Evolutionary conservation across 2,797 vertebrate species (phyloP), one percentile per base, ranked within the genome.

Genomic region (Eutrigla gurnardus): DNA sequence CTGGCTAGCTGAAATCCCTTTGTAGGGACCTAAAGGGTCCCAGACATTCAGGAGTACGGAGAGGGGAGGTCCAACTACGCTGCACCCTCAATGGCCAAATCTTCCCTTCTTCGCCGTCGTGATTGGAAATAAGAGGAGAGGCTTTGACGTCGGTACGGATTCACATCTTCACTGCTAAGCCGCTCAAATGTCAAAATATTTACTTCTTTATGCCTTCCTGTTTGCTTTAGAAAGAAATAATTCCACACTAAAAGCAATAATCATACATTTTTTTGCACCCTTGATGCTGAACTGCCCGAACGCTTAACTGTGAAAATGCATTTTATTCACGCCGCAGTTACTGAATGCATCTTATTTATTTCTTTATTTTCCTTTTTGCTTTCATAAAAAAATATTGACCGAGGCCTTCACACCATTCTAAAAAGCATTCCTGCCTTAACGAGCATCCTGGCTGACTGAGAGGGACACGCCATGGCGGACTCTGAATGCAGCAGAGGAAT

Each of bases 401-500:
- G 18, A 43, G 10, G 11, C 18, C 17, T 65, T 72, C 33, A 15
- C 7, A 18, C 50, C 13, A 2, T 10, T 18, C n/a, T 55, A 0
- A 74, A 67, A 47, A 33, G 50, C 58, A 32, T 58, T 57, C 18
- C 42, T 8, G 18, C 12, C 10, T 47, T 46, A 55, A 73, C 13
- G 13, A 33, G 32, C n/a, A 25, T 12, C 62, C 17, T 52, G 54
- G 62, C 12, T 40, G 47, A 45, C 60, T 37, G 43, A 8, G 36
- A 13, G 35, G 37, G 60, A 45, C 52, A 32, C 4, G 8, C 17
- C 11, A 15, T 33, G 4, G 8, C 37, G 36, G 47, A 46, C 6
- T 70, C 25, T 35, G 11, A 80, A 69, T 52, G 52, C 65, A 68
- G 60, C 74, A 55, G 1, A 65, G 2, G 49, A 65, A 60, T 65